Conservation (phyloP, 2,888 invertebrate genomes). For the Boloria euphrosyne region DNA sequence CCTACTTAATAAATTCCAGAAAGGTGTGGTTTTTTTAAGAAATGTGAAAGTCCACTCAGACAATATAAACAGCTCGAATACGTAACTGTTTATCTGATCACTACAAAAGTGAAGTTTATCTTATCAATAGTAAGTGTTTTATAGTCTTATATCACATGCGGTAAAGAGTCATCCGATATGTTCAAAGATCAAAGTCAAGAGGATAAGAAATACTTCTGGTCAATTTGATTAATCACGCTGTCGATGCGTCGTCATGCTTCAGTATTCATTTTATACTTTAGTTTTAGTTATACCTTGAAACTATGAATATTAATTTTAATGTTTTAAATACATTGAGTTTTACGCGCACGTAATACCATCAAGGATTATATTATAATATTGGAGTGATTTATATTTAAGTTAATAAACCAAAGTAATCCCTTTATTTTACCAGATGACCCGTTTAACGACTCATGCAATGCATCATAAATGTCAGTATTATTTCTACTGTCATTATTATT, state of each 20-base stretch:
- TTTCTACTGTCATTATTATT: too few relatives aligned
- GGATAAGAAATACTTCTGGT: background rate
- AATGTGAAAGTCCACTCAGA: too few relatives aligned
- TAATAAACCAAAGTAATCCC: background rate
- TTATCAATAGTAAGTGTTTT: background rate
- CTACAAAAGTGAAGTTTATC: background rate
- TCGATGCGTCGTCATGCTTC: too few relatives aligned
- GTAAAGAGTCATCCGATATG: background rate
- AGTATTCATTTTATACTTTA: too few relatives aligned
- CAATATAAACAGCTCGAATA: too few relatives aligned
- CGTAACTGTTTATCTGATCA: background rate
- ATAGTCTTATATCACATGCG: background rate
- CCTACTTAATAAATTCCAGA: too few relatives aligned
- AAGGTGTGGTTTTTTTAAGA: too few relatives aligned
- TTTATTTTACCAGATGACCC: conserved; percentile 7
- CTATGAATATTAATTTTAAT: too few relatives aligned
- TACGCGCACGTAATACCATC: background rate
- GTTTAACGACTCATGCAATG: background rate
- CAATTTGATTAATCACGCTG: too few relatives aligned
- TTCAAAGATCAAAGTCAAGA: conserved; percentile 9
- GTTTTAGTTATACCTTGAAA: too few relatives aligned
- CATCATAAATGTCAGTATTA: too few relatives aligned
- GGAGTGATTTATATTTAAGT: background rate
- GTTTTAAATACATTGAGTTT: conserved; percentile 11
- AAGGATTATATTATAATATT: conserved; percentile 14